These are phyloP conservation scores for Ptilorrhoa leucosticta DNA, from an alignment of 2,113 vertebrate genomes.

Conservation along the genomic window DNA sequence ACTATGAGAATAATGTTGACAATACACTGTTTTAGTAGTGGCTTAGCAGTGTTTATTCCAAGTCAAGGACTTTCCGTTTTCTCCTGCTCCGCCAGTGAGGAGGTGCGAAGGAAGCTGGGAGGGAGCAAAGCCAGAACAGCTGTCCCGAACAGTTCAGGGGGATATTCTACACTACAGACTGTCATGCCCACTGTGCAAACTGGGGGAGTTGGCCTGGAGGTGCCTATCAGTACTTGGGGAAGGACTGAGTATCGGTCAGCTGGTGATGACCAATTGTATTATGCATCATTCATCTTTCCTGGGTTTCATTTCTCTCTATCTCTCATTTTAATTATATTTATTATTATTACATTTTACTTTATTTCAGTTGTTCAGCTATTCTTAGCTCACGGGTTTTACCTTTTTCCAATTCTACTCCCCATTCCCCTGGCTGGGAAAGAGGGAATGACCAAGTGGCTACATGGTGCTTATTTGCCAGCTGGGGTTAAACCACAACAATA, in stretches of 20 bases:
- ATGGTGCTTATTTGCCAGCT: background rate
- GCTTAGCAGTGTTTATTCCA: background rate
- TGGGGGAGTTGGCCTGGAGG: background rate
- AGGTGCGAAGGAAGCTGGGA: background rate
- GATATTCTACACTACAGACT: background rate
- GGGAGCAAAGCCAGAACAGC: background rate
- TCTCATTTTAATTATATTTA: background rate
- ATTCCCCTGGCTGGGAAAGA: background rate
- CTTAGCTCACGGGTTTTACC: background rate
- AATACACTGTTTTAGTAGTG: background rate
- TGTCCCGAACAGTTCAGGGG: background rate
- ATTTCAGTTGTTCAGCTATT: background rate
- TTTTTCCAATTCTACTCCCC: background rate
- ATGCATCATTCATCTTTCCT: background rate
- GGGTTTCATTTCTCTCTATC: background rate
- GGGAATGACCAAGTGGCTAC: rapidly evolving
- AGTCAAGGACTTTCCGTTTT: background rate
- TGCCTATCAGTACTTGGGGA: too few relatives aligned
- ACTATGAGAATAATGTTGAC: background rate
- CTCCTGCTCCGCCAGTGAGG: background rate
- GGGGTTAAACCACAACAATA: background rate
- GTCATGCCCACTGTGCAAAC: background rate
- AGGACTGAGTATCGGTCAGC: background rate
- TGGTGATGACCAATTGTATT: background rate
- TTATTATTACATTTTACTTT: background rate